These are phyloP conservation scores for Ictalurus furcatus DNA, from an alignment of 2,113 vertebrate species.

Conservation along the genomic window DNA sequence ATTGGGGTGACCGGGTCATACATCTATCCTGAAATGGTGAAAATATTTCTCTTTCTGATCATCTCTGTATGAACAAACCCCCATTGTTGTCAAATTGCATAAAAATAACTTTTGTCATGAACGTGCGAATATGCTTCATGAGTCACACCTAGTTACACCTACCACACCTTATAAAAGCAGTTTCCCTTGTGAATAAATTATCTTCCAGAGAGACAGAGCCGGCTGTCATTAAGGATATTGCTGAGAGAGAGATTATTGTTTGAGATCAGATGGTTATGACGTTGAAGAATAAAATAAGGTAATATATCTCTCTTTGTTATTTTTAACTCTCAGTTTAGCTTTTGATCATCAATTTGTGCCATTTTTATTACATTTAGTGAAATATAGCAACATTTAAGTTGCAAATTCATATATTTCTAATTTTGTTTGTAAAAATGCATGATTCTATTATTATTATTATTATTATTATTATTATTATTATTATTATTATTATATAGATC, in stretches of 20 bases:
- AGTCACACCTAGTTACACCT: background rate
- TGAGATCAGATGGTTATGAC: background rate
- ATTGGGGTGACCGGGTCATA: too few species aligned
- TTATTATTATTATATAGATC: too few species aligned
- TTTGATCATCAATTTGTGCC: too few species aligned
- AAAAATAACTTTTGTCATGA: background rate
- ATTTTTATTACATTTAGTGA: too few species aligned
- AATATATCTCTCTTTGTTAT: background rate
- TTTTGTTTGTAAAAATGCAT: too few species aligned
- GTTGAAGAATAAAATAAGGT: background rate
- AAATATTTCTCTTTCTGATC: background rate
- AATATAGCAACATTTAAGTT: too few species aligned
- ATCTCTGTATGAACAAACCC: background rate
- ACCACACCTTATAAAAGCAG: background rate
- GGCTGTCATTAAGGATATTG: background rate
- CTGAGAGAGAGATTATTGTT: background rate
- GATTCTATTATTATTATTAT: too few species aligned
- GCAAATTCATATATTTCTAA: too few species aligned
- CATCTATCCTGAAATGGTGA: too few species aligned
- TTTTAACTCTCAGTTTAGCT: too few species aligned
- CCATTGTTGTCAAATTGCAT: background rate
- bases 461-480: too few species aligned
- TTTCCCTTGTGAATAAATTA: background rate
- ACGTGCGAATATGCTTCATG: background rate
- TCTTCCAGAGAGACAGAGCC: too few species aligned